Conservation (phyloP, 2,797 vertebrate species). For the Pygocentrus nattereri region DNA sequence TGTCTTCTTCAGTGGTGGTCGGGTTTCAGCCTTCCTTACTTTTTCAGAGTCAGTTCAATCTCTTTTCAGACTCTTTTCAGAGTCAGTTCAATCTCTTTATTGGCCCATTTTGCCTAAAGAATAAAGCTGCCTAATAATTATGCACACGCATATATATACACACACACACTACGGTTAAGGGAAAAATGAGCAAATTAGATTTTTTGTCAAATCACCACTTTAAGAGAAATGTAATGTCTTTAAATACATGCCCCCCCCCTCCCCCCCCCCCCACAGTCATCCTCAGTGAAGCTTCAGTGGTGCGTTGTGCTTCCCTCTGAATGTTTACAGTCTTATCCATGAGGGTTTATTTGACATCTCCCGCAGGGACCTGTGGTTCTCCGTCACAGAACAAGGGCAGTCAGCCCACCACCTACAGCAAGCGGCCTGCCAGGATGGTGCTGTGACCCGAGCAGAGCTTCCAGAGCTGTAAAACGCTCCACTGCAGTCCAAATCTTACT, state of each 20-base stretch:
- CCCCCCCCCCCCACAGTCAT: neutral
- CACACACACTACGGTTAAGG: too few species aligned
- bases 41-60: too few species aligned
- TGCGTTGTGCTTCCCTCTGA: conserved; percentile 6
- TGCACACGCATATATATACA: too few species aligned
- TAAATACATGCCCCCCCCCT: too few species aligned
- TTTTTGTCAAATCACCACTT: neutral
- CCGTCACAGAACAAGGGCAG: conserved; percentile 36
- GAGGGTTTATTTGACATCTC: conserved; percentile 53
- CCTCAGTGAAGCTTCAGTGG: neutral
- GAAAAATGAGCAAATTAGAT: neutral
- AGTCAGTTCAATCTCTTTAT: too few species aligned
- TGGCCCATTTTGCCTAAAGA: too few species aligned
- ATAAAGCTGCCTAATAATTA: too few species aligned
- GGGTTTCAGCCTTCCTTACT: too few species aligned
- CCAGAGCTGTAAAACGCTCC: conserved; percentile 66
- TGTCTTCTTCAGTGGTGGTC: too few species aligned
- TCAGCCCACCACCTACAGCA: conserved; percentile 45
- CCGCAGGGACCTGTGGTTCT: conserved; percentile 41
- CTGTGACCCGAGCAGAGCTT: conserved; percentile 60
- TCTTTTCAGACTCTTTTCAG: too few species aligned
- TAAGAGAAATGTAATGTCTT: too few species aligned
- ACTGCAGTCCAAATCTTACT: conserved; percentile 58
- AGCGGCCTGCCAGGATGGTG: conserved; percentile 21
- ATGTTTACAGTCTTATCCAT: conserved; percentile 49